Percentiles rank a stretch among this genome's conserved stretches.
phyloP scores from a whole-genome alignment of 1,140 invertebrate genomes.

The Muscidifurax raptorellus region DNA sequence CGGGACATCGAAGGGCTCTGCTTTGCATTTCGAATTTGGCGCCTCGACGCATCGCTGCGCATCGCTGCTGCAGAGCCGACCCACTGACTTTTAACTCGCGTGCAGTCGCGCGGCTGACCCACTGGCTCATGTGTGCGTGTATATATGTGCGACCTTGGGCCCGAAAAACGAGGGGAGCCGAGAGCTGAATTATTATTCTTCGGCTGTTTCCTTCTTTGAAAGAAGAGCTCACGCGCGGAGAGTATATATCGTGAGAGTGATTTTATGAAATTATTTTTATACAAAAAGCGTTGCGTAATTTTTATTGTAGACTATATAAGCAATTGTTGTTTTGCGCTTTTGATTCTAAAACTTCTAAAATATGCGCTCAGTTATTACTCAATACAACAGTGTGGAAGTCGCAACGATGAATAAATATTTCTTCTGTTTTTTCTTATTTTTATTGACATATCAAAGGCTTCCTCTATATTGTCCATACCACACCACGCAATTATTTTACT shows the following conservation, averaged over 20 bases:
- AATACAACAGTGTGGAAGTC: background rate
- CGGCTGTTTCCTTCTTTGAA: background rate
- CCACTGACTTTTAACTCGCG: slow-evolving; percentile 60
- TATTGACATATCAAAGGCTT: background rate
- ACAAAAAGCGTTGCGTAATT: too few relatives aligned
- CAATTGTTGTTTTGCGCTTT: background rate
- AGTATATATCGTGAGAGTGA: background rate
- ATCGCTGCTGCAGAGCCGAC: slow-evolving; percentile 37
- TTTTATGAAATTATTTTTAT: too few relatives aligned
- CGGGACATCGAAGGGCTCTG: background rate
- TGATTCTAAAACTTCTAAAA: background rate
- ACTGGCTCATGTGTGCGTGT: slow-evolving; percentile 56
- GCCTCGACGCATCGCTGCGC: slow-evolving; percentile 10
- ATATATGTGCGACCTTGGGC: slow-evolving; percentile 66
- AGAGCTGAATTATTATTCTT: slow-evolving; percentile 60
- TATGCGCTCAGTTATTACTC: background rate
- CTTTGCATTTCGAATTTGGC: slow-evolving; percentile 56
- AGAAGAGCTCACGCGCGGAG: background rate
- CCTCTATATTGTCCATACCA: background rate
- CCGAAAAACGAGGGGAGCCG: slow-evolving; percentile 60
- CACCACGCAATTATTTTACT: background rate
- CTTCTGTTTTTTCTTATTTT: slow-evolving; percentile 17
- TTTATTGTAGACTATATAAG: too few relatives aligned
- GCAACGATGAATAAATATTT: slow-evolving; percentile 24
- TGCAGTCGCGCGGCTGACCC: slow-evolving; percentile 66